These are phyloP conservation scores for Polyergus mexicanus DNA, from an alignment of 1,140 invertebrate species.

Conservation along the genomic window DNA sequence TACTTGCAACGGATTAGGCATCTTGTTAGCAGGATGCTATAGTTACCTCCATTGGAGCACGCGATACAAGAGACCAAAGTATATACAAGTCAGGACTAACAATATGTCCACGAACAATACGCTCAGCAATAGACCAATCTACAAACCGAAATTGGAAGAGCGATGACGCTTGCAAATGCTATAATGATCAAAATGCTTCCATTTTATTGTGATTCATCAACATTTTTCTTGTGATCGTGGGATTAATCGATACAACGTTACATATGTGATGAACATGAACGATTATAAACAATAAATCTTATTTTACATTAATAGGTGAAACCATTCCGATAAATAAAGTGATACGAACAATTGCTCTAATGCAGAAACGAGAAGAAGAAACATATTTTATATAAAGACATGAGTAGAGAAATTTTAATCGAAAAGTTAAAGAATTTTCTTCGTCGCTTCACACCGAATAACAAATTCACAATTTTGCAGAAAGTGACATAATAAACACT, in stretches of 20 bases:
- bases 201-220: constrained; percentile 7
- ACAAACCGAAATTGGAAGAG: constrained; percentile 77
- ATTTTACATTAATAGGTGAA: background rate
- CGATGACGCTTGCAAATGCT: constrained; percentile 76
- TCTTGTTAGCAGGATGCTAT: constrained; percentile 84
- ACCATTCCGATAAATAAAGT: background rate
- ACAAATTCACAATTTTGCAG: constrained; percentile 9
- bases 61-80: constrained; percentile 78
- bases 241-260: background rate
- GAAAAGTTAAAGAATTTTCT: background rate
- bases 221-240: constrained; percentile 3
- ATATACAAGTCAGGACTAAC: constrained; percentile 84
- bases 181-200: constrained; percentile 18
- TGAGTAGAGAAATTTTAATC: background rate
- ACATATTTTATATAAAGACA: background rate
- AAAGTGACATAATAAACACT: constrained; percentile 6
- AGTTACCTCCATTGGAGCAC: constrained; percentile 86
- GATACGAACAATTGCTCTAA: background rate
- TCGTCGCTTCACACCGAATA: background rate
- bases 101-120: constrained; percentile 75
- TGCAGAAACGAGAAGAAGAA: background rate
- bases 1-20: constrained; percentile 84
- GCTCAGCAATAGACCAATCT: constrained; percentile 74
- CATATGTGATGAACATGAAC: background rate
- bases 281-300: background rate